Percentiles rank a stretch among this genome's conserved stretches.
Evolutionary conservation across 2,888 invertebrate species (phyloP).

Genomic region (Lamellibrachia columna): DNA sequence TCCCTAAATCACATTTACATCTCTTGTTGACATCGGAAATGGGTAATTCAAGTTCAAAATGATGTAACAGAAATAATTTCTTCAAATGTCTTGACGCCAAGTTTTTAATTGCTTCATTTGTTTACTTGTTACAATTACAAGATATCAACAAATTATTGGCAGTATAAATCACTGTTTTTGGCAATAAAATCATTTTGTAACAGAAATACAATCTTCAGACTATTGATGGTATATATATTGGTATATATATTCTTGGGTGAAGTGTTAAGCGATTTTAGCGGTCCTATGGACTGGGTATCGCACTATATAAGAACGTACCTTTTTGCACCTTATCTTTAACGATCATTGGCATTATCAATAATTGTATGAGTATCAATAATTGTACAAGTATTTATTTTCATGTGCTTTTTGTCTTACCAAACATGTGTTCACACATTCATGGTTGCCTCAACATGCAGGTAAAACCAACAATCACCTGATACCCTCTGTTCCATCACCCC

Average conservation of each 20-base stretch:
- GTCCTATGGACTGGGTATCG: too few relatives aligned
- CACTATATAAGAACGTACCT: too few relatives aligned
- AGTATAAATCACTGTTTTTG: neutral
- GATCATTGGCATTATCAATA: too few relatives aligned
- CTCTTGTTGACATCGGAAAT: neutral
- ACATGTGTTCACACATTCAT: neutral
- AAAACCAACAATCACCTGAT: neutral
- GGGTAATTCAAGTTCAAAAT: too few relatives aligned
- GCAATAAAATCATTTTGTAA: neutral
- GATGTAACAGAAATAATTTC: too few relatives aligned
- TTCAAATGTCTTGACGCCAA: neutral
- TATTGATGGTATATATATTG: neutral
- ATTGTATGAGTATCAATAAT: too few relatives aligned
- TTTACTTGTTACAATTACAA: neutral
- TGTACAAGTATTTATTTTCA: neutral
- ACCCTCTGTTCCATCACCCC: neutral
- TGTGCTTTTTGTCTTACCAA: neutral
- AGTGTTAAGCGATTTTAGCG: too few relatives aligned
- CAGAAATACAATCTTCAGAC: neutral
- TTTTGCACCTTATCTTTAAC: too few relatives aligned
- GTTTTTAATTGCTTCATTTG: neutral
- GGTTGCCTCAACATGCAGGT: neutral
- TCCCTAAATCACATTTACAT: slow-evolving; percentile 39
- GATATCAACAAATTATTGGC: neutral
- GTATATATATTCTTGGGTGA: neutral